These are phyloP conservation scores for Embiotoca jacksoni DNA, from an alignment of 2,113 vertebrate species.

Conservation along the genomic window DNA sequence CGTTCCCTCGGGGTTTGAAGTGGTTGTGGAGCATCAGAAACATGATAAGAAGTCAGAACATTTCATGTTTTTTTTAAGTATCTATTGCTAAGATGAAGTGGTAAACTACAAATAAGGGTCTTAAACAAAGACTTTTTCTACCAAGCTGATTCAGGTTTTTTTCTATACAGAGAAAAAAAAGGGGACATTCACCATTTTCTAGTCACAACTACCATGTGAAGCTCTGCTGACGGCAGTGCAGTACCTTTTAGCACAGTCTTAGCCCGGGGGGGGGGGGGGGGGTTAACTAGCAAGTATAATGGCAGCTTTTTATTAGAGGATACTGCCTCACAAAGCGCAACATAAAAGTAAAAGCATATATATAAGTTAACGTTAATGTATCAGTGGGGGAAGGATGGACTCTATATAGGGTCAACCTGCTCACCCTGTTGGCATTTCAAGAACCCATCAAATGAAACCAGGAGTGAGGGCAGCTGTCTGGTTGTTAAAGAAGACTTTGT, in stretches of 20 bases:
- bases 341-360: slow-evolving; percentile 26
- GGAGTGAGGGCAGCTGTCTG: no score
- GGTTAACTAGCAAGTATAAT: slow-evolving; percentile 57
- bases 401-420: background rate
- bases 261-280: slow-evolving; percentile 2
- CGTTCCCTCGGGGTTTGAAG: no score
- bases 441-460: background rate
- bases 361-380: slow-evolving; percentile 2
- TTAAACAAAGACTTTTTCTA: background rate
- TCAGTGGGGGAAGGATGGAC: background rate
- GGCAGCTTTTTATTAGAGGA: slow-evolving; percentile 52
- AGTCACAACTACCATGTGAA: slow-evolving; percentile 72
- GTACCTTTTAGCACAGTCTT: slow-evolving; percentile 24
- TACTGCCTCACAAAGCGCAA: slow-evolving; percentile 25
- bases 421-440: background rate
- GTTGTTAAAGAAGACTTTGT: background rate
- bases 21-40: no score
- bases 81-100: no score
- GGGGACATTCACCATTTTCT: slow-evolving; percentile 24
- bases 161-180: background rate
- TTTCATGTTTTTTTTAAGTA: no score
- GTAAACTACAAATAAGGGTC: background rate
- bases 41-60: no score
- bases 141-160: background rate
- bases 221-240: slow-evolving; percentile 51